Base-by-base conservation (phyloP, 2,888 invertebrate genomes). In the Drosophila rellima region DNA sequence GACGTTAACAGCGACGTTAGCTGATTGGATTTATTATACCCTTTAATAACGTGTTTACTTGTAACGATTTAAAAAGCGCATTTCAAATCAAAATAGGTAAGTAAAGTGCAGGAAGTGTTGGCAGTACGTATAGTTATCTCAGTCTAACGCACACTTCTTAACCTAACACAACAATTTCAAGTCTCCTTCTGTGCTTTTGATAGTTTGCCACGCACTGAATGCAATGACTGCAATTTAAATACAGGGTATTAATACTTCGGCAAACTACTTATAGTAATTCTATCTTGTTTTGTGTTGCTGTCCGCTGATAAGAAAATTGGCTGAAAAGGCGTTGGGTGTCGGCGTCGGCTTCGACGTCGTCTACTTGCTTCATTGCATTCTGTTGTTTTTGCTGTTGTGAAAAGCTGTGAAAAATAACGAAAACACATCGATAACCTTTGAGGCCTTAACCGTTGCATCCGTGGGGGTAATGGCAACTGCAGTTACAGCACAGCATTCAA, bases 371-470 rank as follows among this genome's bases (percentile, higher is more conserved):
- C 17, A 55, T 35, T 73, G 52, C 63, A 63, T 15, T 48, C 6
- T 29, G 40, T 31, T 72, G 66, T 44, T 75, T n/a, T 51, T 54
- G 44, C 5, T 4, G 20, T 52, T 71, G 18, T 45, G 20, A 40
- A 68, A 63, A 61, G 6, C 45, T 47, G 64, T 45, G 48, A 64
- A 78, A 71, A 88, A 78, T 74, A 77, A 82, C 69, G 72, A 74
- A 85, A 88, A 82, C 72, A 82, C 40, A 40, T 13, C 20, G 88
- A 82, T 88, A 88, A 84, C 88, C 82, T 87, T 67, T 72, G 18
- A 26, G 67, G 70, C 84, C 61, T 61, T 51, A 71, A 80, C 54
- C 55, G 68, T 39, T 7, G 37, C 60, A 59, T 23, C 33, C 51
- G 61, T 75, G 80, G 80, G 65, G 80, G 66, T 76, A 83, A 80